Conservation (phyloP, 2,113 vertebrate species). For the Mesoclemmys tuberculata region DNA sequence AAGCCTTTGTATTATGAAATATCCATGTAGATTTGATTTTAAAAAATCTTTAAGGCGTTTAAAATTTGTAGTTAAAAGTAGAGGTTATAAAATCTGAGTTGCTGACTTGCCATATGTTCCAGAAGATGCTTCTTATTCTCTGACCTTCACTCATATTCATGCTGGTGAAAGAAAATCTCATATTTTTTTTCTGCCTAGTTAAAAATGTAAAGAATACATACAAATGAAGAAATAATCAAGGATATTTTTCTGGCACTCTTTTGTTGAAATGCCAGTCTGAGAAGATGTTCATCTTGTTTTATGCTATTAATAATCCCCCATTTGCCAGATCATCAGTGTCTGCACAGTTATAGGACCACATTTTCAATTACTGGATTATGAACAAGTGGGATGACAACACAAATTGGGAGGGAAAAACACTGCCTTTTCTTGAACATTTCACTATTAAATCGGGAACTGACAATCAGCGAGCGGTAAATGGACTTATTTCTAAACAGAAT, state of each 20-base stretch:
- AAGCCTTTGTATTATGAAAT: not conserved
- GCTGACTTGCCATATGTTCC: not conserved
- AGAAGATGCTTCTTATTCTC: constrained; percentile 11
- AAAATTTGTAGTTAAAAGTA: not conserved
- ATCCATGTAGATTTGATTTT: not conserved
- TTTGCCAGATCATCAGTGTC: constrained; percentile 73
- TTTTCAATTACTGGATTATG: constrained; percentile 72
- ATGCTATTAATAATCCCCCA: constrained; percentile 63
- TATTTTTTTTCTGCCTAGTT: constrained; percentile 63
- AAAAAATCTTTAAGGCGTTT: not conserved
- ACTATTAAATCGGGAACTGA: constrained; percentile 69
- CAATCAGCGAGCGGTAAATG: constrained; percentile 71
- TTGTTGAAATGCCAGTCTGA: constrained; percentile 63
- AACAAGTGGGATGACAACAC: constrained; percentile 70
- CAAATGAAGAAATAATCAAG: constrained; percentile 65
- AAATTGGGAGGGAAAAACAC: constrained; percentile 70
- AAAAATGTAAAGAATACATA: constrained; percentile 63
- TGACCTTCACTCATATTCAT: constrained; percentile 59
- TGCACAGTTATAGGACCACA: constrained; percentile 66
- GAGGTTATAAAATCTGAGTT: not conserved
- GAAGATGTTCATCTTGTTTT: constrained; percentile 61
- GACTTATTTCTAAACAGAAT: constrained; percentile 72
- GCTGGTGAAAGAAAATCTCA: constrained; percentile 68
- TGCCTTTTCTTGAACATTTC: constrained; percentile 63
- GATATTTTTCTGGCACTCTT: constrained; percentile 63